Evolutionary conservation across 1,140 invertebrate species (phyloP).

Genomic region (Cotesia vestalis): DNA sequence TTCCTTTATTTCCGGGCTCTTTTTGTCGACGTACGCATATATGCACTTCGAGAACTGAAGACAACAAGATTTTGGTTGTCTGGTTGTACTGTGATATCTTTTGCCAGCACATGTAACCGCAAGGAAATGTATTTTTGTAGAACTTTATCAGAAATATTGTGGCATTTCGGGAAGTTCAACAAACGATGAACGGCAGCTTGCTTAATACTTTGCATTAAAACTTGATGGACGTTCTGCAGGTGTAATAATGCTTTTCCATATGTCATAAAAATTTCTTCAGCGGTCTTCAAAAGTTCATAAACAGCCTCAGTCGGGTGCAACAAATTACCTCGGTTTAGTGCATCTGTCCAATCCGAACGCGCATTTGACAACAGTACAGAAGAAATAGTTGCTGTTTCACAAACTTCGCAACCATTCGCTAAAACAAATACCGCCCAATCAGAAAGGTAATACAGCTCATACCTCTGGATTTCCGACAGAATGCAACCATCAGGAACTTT

Average conservation of each 20-base stretch:
- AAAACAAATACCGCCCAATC: background rate
- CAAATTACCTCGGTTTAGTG: background rate
- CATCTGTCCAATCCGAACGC: background rate
- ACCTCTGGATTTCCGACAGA: background rate
- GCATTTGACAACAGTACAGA: background rate
- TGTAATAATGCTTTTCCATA: background rate
- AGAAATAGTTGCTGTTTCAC: constrained; percentile 2
- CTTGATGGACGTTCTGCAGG: background rate
- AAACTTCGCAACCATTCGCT: background rate
- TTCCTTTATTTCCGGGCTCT: background rate
- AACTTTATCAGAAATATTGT: background rate
- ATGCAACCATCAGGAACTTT: background rate
- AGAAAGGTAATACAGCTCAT: background rate
- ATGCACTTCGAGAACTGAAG: constrained; percentile 11
- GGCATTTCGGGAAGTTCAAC: background rate
- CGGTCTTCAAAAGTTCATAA: background rate
- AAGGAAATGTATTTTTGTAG: background rate
- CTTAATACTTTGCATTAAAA: background rate
- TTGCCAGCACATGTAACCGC: constrained; percentile 4
- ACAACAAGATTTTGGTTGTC: constrained; percentile 5
- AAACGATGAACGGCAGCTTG: background rate
- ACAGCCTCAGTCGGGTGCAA: background rate
- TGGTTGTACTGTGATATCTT: background rate
- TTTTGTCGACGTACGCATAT: background rate
- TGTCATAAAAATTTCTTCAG: background rate